phyloP scores from a whole-genome alignment of 2,888 invertebrate genomes.

The Lottia gigantea region DNA sequence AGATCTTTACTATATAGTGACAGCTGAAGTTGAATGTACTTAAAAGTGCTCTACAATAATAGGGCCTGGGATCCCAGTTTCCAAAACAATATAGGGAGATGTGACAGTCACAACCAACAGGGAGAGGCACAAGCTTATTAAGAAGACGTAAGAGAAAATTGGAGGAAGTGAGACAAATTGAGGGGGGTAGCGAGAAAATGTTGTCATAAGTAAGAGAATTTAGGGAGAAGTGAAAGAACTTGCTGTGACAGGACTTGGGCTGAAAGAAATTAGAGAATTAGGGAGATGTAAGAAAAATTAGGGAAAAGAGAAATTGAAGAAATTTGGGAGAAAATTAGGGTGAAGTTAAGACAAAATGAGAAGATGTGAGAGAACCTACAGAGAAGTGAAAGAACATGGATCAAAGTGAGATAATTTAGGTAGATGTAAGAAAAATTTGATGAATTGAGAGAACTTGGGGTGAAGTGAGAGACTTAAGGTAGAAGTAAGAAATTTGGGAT shows the following conservation, averaged over 20 bases:
- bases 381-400: neutral
- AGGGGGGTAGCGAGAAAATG: too few species aligned
- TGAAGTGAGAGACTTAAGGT: neutral
- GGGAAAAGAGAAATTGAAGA: neutral
- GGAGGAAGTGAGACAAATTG: too few species aligned
- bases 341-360: neutral
- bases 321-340: neutral
- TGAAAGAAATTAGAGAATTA: too few species aligned
- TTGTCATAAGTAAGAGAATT: too few species aligned
- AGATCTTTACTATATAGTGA: too few species aligned
- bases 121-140: too few species aligned
- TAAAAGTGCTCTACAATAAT: neutral
- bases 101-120: too few species aligned
- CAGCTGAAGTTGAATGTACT: too few species aligned
- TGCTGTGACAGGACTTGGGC: too few species aligned
- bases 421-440: neutral
- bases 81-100: too few species aligned
- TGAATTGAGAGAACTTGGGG: neutral
- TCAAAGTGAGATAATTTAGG: neutral
- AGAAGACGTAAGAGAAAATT: too few species aligned
- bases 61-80: too few species aligned
- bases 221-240: neutral
- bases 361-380: neutral
- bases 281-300: neutral
- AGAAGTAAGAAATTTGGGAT: neutral